Base-by-base conservation (phyloP, 2,888 invertebrate genomes). In the Melieria crassipennis region DNA sequence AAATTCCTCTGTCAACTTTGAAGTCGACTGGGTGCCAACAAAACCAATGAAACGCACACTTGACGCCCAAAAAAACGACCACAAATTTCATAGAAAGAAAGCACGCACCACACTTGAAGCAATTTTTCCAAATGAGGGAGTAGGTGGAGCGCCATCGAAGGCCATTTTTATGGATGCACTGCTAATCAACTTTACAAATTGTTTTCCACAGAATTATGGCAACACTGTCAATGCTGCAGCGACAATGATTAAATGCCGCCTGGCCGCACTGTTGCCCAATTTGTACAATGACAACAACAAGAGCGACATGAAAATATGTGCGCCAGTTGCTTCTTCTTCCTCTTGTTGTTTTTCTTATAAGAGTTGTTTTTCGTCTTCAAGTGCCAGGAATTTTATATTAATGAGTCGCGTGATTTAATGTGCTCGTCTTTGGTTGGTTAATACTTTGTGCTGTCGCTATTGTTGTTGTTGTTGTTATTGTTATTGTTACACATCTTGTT, bases 171-270 rank as follows among this genome's bases (percentile, higher is more conserved):
- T n/a, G 45, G 1, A n/a, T 16, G 57, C 56, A 46, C 55, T 45
- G 45, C 47, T 63, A 69, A 69, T 69, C 69, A 69, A 69, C 62
- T 69, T 30, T 6, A 69, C 69, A 69, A 69, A 69, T 63, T 62
- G 30, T 42, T 68, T 61, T 68, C 68, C 10, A 45, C 50, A 13
- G 61, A 68, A 68, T 68, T 68, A 68, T 61, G 68, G 60, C 68
- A 61, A 61, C 56, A 30, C 47, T 46, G 13, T 13, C 10, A 57
- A 46, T 16, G 42, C 47, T 55, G 69, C 45, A 13, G 50, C 42
- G 69, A 58, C 58, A n/a, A 10, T 69, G 63, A 69, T 69, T 69
- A 69, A 64, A 63, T 64, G 57, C 69, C 47, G 57, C n/a, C 6
- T n/a, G 48, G 66, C 55, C 57, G 52, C 52, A 50, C 3, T 30